A percentile compares a stretch with the other conserved stretches of the same genome.
These are phyloP conservation scores for Pedionomus torquatus DNA, from an alignment of 2,113 vertebrate genomes.

Conservation along the genomic window DNA sequence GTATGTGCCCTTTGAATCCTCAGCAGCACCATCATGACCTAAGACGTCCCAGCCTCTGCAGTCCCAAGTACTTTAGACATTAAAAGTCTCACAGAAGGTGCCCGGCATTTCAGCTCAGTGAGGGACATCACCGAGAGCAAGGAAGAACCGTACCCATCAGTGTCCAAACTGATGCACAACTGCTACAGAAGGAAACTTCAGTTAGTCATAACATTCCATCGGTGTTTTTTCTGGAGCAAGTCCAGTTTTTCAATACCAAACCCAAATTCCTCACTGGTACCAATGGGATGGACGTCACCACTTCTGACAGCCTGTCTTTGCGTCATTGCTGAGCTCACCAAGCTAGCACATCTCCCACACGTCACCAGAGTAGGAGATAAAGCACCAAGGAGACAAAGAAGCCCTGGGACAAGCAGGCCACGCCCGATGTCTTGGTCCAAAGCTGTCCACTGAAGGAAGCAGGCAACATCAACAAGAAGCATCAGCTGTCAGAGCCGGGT, in stretches of 20 bases:
- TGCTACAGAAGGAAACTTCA: background rate
- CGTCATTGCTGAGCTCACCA: background rate
- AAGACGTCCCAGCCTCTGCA: background rate
- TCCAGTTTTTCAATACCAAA: background rate
- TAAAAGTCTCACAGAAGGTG: background rate
- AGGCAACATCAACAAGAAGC: rapidly evolving
- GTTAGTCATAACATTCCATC: rapidly evolving
- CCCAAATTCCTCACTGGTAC: background rate
- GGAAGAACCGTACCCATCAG: rapidly evolving
- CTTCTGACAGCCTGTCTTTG: rapidly evolving
- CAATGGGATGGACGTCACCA: rapidly evolving
- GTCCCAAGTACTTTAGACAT: background rate
- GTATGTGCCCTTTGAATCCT: rapidly evolving
- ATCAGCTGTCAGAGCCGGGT: rapidly evolving
- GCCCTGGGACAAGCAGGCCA: background rate
- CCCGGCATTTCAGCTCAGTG: background rate
- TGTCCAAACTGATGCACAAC: too few species aligned
- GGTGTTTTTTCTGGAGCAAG: background rate
- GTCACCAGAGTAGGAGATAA: background rate
- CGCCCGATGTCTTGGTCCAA: background rate
- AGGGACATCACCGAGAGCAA: background rate
- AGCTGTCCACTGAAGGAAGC: background rate
- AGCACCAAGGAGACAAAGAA: background rate
- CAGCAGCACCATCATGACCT: background rate
- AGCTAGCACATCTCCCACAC: background rate